Conservation (phyloP, 2,113 vertebrate genomes). For the Pomatorhinus ruficollis region DNA sequence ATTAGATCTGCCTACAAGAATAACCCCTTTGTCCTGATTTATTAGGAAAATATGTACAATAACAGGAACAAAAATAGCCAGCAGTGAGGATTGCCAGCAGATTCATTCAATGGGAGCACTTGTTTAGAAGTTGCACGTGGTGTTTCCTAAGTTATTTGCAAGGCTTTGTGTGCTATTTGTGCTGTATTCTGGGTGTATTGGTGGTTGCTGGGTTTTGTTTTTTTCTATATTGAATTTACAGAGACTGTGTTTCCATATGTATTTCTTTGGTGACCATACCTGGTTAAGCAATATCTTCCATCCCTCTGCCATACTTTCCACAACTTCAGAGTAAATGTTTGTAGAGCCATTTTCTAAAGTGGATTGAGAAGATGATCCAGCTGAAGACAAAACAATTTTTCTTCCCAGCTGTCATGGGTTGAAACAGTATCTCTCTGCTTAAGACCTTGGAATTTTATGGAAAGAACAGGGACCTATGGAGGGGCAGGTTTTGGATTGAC, state of each 20-base stretch:
- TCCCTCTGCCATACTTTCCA: rapidly evolving
- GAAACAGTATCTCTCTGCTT: too few relatives aligned
- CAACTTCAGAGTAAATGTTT: background rate
- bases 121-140: background rate
- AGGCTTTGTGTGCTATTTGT: background rate
- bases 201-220: rapidly evolving
- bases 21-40: background rate
- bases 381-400: background rate
- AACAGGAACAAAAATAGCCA: background rate
- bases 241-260: background rate
- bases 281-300: background rate
- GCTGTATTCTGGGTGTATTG: background rate
- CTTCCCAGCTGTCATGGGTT: background rate
- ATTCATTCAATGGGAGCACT: background rate
- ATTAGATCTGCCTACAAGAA: background rate
- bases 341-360: background rate
- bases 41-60: background rate
- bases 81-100: background rate
- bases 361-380: background rate
- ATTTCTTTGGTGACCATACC: background rate
- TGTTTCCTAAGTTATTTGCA: background rate
- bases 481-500: too few relatives aligned
- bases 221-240: background rate
- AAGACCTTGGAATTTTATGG: too few relatives aligned
- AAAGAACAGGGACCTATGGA: too few relatives aligned